Percentiles rank a stretch among this genome's conserved stretches.
These are phyloP conservation scores for Drosophila prolongata DNA, from an alignment of 2,888 invertebrate species.

Conservation along the genomic window DNA sequence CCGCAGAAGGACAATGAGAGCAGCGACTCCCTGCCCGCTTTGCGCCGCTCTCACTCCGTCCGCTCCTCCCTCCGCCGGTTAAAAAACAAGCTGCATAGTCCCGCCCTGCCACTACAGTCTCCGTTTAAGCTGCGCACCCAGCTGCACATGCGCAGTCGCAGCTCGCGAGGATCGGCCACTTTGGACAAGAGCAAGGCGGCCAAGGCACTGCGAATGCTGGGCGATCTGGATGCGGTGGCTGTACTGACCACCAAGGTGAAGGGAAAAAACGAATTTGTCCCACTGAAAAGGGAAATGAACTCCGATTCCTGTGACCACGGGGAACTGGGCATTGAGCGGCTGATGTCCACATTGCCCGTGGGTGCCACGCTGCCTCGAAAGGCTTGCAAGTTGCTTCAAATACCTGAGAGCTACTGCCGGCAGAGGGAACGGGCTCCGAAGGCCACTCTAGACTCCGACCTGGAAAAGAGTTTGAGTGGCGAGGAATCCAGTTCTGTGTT, in stretches of 20 bases:
- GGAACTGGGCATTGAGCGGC: constrained; percentile 67
- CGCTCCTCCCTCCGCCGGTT: constrained; percentile 89
- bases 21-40: constrained; percentile 54
- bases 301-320: constrained; percentile 12
- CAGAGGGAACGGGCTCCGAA: constrained; percentile 40
- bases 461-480: constrained; percentile 44
- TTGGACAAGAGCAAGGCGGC: constrained; percentile 57
- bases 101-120: constrained; percentile 71
- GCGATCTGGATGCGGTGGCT: constrained; percentile 68
- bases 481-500: constrained; percentile 46
- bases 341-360: constrained; percentile 80
- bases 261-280: constrained; percentile 56
- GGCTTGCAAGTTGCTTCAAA: constrained; percentile 82
- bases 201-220: constrained; percentile 62
- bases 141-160: constrained; percentile 65
- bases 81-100: constrained; percentile 86
- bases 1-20: constrained; percentile 25
- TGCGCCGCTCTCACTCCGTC: constrained; percentile 89
- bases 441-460: constrained; percentile 56
- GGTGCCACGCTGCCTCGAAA: constrained; percentile 77
- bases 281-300: constrained; percentile 30
- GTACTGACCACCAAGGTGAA: constrained; percentile 56
- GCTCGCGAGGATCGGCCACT: constrained; percentile 20
- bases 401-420: constrained; percentile 76
- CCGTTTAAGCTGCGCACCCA: constrained; percentile 80